Evolutionary conservation across 2,113 vertebrate genomes (phyloP), one percentile per base, ranked within the genome.

Genomic region (Stigmatopora nigra): DNA sequence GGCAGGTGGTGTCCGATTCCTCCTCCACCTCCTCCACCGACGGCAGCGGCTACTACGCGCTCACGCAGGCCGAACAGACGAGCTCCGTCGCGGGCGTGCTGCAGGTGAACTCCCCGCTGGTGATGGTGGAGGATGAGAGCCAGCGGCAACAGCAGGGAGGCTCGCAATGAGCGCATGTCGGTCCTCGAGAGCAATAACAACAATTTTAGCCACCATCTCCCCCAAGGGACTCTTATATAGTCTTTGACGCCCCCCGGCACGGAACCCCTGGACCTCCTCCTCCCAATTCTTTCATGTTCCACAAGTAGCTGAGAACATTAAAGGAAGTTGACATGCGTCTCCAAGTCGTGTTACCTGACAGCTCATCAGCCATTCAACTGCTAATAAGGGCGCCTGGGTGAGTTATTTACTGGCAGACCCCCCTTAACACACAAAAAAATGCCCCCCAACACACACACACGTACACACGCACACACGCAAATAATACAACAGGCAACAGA

Each of bases 291-390:
- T 82, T 76, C 83, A 84, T 86, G 86, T 83, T 86, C 86, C 86
- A 88, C 88, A 87, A 86, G 80, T 87, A 84, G 82, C 78, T 79
- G 82, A 81, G 84, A 82, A 89, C 88, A 89, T 91, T 88, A 91
- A 91, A 92, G 87, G 86, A 87, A 88, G 85, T 80, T 88, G 88
- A 85, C 88, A 83, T 83, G 83, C 81, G 84, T 86, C 83, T 80
- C 83, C 81, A 82, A 86, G 84, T 82, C 76, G 64, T 88, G 79
- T 69, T 84, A 81, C 88, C 78, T 88, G 87, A 90, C 87, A 89
- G 85, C 86, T 89, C 89, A 89, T 91, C 87, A 85, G 75, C 86
- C 73, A 88, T 91, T 90, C 82, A 87, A 65, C 68, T 90, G 88
- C 51, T 89, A 91, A 91, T 92, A 76, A 85, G 77, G 70, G 6